phyloP scores from a whole-genome alignment of 2,113 vertebrate genomes.

The Melanostigma gelatinosum region DNA sequence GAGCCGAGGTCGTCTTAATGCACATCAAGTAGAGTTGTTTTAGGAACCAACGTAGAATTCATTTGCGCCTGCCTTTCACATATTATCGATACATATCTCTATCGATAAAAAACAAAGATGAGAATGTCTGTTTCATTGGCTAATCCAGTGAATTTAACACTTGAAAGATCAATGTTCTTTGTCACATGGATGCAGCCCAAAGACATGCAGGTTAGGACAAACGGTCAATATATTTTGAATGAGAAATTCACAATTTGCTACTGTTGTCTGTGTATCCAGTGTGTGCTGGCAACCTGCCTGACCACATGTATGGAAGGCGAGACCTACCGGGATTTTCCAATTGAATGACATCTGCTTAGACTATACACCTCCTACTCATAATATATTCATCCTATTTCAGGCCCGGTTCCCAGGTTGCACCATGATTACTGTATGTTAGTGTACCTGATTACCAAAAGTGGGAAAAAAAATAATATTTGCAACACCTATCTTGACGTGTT shows the following conservation, averaged over 20 bases:
- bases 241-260: not conserved
- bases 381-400: no score
- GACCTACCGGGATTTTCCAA: not conserved
- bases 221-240: not conserved
- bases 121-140: not conserved
- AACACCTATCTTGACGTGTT: not conserved
- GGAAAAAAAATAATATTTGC: not conserved
- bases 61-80: not conserved
- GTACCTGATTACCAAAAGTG: not conserved
- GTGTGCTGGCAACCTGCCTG: not conserved
- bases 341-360: not conserved
- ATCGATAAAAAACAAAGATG: not conserved
- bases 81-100: not conserved
- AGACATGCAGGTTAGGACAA: not conserved
- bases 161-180: not conserved
- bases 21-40: not conserved
- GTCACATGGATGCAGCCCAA: not conserved
- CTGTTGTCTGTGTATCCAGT: not conserved
- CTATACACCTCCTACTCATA: no score
- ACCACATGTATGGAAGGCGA: not conserved
- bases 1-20: slow-evolving; percentile 6
- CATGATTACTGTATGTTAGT: not conserved
- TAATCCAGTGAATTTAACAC: not conserved
- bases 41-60: not conserved
- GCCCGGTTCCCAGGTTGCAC: not conserved